A percentile compares a stretch with the other conserved stretches of the same genome.
These are phyloP conservation scores for Salmo trutta DNA, from an alignment of 2,797 vertebrate genomes.

Conservation along the genomic window DNA sequence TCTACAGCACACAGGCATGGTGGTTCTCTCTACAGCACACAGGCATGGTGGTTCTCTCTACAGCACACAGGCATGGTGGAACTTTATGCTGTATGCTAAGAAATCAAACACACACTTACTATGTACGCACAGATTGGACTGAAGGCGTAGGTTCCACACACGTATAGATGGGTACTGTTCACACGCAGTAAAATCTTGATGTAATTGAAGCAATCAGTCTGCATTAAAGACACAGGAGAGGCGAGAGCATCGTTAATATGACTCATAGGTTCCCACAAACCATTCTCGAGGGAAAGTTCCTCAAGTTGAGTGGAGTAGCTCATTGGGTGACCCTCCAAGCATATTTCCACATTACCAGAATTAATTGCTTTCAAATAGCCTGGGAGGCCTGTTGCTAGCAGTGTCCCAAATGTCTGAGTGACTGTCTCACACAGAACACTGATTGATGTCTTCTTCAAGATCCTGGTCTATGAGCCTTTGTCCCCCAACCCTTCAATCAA, in stretches of 20 bases:
- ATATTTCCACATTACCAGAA: constrained; percentile 29
- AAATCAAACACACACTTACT: constrained; percentile 75
- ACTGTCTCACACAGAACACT: constrained; percentile 20
- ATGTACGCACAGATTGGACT: constrained; percentile 92
- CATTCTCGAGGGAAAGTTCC: constrained; percentile 2
- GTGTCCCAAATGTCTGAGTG: constrained; percentile 21
- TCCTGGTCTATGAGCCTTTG: constrained; percentile 6
- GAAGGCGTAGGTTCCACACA: constrained; percentile 95
- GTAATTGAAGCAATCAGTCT: constrained; percentile 98
- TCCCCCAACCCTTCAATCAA: constrained; percentile 38
- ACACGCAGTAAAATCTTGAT: constrained; percentile 90
- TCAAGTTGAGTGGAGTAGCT: not conserved
- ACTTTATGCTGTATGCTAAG: not conserved
- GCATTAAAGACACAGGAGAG: constrained; percentile 30
- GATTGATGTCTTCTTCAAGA: constrained; percentile 29
- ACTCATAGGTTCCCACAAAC: not conserved
- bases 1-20: constrained; percentile 10
- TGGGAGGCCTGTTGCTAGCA: constrained; percentile 35
- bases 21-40: too few relatives aligned
- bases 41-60: too few relatives aligned
- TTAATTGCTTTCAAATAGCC: constrained; percentile 29
- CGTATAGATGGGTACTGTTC: constrained; percentile 90
- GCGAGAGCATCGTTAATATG: constrained; percentile 7
- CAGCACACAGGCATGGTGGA: constrained; percentile 14
- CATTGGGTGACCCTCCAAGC: not conserved